These are phyloP conservation scores for Andricus grossulariae DNA, from an alignment of 1,140 invertebrate genomes.

Conservation along the genomic window DNA sequence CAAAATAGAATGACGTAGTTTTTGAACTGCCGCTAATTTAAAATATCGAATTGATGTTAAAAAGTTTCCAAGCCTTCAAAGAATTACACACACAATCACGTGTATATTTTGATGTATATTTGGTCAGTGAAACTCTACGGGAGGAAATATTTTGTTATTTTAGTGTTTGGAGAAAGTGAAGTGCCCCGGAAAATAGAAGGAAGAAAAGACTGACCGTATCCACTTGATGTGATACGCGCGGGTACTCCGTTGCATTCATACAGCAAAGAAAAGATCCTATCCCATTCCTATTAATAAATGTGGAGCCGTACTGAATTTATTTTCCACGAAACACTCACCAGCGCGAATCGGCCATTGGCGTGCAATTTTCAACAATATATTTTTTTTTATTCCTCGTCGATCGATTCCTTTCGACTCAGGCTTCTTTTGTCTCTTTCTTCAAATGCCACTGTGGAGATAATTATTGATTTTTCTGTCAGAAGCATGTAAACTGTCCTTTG, in stretches of 20 bases:
- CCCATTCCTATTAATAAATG: slow-evolving; percentile 13
- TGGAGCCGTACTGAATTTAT: neutral
- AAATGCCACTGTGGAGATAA: neutral
- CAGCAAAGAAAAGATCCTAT: neutral
- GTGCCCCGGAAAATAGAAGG: slow-evolving; percentile 33
- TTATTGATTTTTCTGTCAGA: neutral
- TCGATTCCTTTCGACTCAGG: neutral
- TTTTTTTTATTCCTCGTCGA: neutral
- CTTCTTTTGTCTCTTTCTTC: neutral
- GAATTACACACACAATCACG: no score
- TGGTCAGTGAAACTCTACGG: neutral
- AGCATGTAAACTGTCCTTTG: neutral
- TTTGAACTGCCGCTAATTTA: no score
- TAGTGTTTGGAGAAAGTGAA: slow-evolving; percentile 44
- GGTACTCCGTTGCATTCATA: slow-evolving; percentile 27
- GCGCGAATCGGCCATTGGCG: neutral
- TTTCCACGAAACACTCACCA: neutral
- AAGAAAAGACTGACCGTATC: slow-evolving; percentile 22
- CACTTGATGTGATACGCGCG: slow-evolving; percentile 17
- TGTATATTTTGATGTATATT: neutral
- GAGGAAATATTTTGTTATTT: slow-evolving; percentile 35
- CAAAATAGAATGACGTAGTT: no score
- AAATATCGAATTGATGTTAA: no score
- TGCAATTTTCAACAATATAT: neutral
- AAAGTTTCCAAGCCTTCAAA: no score